These are phyloP conservation scores for Dysdera silvatica DNA, from an alignment of 1,140 invertebrate genomes.

Conservation along the genomic window DNA sequence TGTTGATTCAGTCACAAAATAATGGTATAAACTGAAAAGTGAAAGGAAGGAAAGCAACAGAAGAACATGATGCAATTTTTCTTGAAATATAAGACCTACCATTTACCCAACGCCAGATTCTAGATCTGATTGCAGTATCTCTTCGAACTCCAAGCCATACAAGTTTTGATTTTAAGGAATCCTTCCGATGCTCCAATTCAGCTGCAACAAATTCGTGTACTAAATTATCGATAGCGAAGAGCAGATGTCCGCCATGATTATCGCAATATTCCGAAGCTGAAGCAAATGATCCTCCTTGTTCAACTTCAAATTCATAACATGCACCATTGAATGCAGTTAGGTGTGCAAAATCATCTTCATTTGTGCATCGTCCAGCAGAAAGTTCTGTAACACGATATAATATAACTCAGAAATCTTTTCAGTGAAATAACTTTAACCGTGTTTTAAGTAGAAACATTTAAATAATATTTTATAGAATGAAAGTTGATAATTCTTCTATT, in stretches of 20 bases:
- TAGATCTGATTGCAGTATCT: constrained; percentile 67
- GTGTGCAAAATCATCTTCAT: constrained; percentile 44
- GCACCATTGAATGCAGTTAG: constrained; percentile 48
- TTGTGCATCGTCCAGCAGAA: constrained; percentile 25
- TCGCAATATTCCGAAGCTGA: constrained; percentile 63
- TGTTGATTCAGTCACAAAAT: too few species aligned
- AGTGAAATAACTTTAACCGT: too few species aligned
- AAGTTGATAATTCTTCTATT: too few species aligned
- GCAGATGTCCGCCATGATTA: constrained; percentile 57
- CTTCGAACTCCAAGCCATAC: constrained; percentile 86
- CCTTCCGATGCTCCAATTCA: constrained; percentile 64
- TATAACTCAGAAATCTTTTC: too few species aligned
- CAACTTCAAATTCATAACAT: constrained; percentile 68
- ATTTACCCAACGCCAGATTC: constrained; percentile 83
- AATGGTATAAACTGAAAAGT: too few species aligned
- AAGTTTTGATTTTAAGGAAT: constrained; percentile 63
- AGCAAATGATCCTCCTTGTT: constrained; percentile 64
- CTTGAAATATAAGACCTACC: constrained; percentile 50
- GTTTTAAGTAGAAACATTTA: too few species aligned
- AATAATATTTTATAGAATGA: too few species aligned
- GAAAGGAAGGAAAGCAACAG: background rate
- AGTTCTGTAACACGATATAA: constrained; percentile 29
- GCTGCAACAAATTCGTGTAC: constrained; percentile 57
- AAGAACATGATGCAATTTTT: background rate
- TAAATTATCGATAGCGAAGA: constrained; percentile 62